Conservation (phyloP, 2,888 invertebrate species). For the Amblyjoppa proteus region DNA sequence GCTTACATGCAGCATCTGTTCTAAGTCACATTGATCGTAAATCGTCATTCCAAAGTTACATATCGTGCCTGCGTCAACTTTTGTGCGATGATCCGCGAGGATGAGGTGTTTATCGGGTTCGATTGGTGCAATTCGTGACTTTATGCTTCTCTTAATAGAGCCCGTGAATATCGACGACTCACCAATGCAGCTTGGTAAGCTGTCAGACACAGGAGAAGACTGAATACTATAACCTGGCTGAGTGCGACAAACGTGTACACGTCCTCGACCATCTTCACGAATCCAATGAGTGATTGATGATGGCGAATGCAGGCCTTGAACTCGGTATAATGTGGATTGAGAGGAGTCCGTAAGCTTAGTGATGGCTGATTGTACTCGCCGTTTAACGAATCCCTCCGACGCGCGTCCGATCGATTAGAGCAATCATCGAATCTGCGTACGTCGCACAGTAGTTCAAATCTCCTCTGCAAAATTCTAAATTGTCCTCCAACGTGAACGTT, state of each 20-base stretch:
- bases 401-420: background rate
- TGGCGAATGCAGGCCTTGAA: slow-evolving; percentile 63
- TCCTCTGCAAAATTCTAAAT: slow-evolving; percentile 71
- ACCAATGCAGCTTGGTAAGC: slow-evolving; percentile 71
- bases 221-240: slow-evolving; percentile 67
- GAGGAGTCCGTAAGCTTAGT: background rate
- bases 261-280: slow-evolving; percentile 56
- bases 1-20: no score
- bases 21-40: no score
- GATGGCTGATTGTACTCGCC: background rate
- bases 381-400: background rate
- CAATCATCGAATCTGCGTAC: background rate
- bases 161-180: slow-evolving; percentile 18
- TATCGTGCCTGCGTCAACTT: no score
- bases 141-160: background rate
- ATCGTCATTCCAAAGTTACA: no score
- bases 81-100: no score
- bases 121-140: no score
- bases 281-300: slow-evolving; percentile 64
- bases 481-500: slow-evolving; percentile 70
- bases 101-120: no score
- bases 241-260: slow-evolving; percentile 66
- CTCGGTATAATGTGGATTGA: background rate
- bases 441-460: slow-evolving; percentile 53
- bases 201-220: slow-evolving; percentile 68